Conservation (phyloP, 2,797 vertebrate species). For the Tokudaia muenninki region DNA sequence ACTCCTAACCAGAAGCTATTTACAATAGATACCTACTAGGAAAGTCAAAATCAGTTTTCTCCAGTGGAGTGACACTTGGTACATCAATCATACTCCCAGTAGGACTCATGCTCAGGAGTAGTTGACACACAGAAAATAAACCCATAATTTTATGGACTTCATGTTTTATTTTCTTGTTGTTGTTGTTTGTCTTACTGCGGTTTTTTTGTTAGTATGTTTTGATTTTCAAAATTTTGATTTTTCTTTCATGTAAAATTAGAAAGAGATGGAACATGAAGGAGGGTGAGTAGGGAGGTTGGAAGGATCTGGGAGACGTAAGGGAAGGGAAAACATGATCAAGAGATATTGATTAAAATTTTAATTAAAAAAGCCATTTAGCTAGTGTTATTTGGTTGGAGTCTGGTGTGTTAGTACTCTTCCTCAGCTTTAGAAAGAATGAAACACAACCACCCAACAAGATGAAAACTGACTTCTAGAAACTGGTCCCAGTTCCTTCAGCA, state of each 20-base stretch:
- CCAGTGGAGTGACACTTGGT: too few relatives aligned
- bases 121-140: background rate
- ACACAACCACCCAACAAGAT: background rate
- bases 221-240: background rate
- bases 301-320: background rate
- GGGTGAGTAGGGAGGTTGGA: background rate
- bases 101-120: background rate
- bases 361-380: background rate
- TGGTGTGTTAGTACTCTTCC: background rate
- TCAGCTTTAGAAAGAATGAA: constrained; percentile 15
- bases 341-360: background rate
- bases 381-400: background rate
- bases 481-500: too few relatives aligned
- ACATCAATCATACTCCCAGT: background rate
- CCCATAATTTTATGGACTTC: background rate
- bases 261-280: background rate
- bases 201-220: background rate
- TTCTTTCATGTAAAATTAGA: background rate
- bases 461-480: too few relatives aligned
- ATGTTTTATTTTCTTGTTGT: background rate
- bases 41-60: too few relatives aligned
- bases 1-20: too few relatives aligned
- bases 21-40: too few relatives aligned
- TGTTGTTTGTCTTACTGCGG: background rate
- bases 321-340: background rate